These are phyloP conservation scores for Mesorhabditis belari DNA, from an alignment of 2,888 invertebrate species.

Conservation along the genomic window DNA sequence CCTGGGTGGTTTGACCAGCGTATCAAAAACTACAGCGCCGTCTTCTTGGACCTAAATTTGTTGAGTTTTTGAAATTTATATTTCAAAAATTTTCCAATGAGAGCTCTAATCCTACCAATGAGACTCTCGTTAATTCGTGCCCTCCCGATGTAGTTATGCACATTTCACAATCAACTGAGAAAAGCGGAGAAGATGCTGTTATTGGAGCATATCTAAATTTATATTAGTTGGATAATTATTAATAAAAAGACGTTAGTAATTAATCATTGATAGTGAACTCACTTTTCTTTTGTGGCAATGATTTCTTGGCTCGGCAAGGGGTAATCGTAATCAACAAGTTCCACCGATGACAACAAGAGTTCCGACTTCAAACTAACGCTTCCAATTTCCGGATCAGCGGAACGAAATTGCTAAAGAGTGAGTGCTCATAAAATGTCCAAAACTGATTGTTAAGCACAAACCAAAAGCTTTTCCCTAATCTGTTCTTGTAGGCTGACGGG, in stretches of 20 bases:
- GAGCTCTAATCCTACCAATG: slow-evolving; percentile 45
- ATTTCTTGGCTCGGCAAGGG: slow-evolving; percentile 21
- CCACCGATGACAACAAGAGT: slow-evolving; percentile 16
- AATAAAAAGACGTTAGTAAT: background rate
- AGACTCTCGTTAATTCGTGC: slow-evolving; percentile 56
- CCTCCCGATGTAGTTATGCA: slow-evolving; percentile 46
- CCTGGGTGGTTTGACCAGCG: slow-evolving; percentile 56
- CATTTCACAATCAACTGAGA: slow-evolving; percentile 60
- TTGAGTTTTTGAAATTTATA: background rate
- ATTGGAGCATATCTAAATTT: slow-evolving; percentile 30
- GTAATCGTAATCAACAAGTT: slow-evolving; percentile 24
- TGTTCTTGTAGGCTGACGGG: slow-evolving; percentile 26
- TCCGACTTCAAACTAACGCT: slow-evolving; percentile 10
- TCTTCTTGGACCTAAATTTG: slow-evolving; percentile 53
- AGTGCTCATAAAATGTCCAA: background rate
- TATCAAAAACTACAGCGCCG: slow-evolving; percentile 54
- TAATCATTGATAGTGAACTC: too few relatives aligned
- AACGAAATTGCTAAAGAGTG: slow-evolving; percentile 5
- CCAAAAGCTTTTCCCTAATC: slow-evolving; percentile 18
- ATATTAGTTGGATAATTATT: background rate
- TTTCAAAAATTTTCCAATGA: background rate
- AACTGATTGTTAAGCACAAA: slow-evolving; percentile 5
- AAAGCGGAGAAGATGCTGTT: slow-evolving; percentile 53
- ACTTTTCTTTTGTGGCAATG: slow-evolving; percentile 9
- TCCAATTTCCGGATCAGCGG: background rate